Base-by-base conservation (phyloP, 2,797 vertebrate genomes). In the Mormyrops boulengeri region DNA sequence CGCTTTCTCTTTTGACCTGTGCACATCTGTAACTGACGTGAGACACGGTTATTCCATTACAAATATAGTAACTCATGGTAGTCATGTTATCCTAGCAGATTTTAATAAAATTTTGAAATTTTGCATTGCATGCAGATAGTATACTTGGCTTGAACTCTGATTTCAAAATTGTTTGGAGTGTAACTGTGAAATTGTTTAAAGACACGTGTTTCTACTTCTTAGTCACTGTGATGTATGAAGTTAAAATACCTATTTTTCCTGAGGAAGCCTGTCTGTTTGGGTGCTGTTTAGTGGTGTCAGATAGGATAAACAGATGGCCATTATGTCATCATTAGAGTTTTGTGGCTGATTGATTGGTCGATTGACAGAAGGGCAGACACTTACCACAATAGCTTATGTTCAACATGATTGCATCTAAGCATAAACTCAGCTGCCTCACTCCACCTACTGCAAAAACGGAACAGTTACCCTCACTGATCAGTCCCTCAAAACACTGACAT, bases 1-100 rank as follows among this genome's bases (percentile, higher is more conserved):
- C 95, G 14, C 95, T 95, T 95, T 95, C 95, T 93, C 96, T 96
- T 96, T 96, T 96, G 95, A 95, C 95, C 95, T 96, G 95, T 55
- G 49, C 95, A n/a, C 41, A 30, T 80, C 34, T 80, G 73, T 80
- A 62, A 62, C 60, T 62, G 34, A 80, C 41, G 34, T 41, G 38
- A 41, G 73, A 44, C 38, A 44, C 0, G 7, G 14, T 22, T 52
- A 30, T 52, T 50, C 4, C 49, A 62, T 38, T 89, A 91, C 91
- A 88, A 47, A 4, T 88, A 69, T 55, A 82, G 87, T 92, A 90
- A 90, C 91, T 88, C 26, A 88, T 89, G 90, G 26, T 87, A 22
- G 84, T 55, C 91, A 88, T 84, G 41, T 60, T 82, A 77, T 89
- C 22, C 12, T 50, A 52, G 50, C 53, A 44, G 55, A 34, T 87